phyloP scores from a whole-genome alignment of 2,113 vertebrate species.

The Antennarius striatus region DNA sequence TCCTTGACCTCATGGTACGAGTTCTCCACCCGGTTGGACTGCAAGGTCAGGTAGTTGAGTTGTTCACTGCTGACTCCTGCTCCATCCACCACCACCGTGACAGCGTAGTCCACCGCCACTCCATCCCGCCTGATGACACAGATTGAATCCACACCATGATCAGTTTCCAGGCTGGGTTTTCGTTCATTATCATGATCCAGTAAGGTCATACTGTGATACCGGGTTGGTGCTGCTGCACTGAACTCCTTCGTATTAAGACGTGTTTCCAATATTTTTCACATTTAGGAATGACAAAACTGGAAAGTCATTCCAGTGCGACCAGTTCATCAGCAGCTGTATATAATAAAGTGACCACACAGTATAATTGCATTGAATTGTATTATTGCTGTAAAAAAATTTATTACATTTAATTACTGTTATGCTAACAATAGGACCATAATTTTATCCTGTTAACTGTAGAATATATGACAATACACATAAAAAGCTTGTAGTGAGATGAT shows the following conservation, averaged over 20 bases:
- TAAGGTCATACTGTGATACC: no score
- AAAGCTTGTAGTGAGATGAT: neutral
- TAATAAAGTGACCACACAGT: neutral
- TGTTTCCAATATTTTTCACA: neutral
- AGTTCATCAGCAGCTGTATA: neutral
- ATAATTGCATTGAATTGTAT: neutral
- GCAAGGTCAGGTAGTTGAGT: slow-evolving; percentile 88
- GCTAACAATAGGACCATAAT: no score
- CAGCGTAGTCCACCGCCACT: slow-evolving; percentile 83
- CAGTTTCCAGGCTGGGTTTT: neutral
- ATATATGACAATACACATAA: neutral
- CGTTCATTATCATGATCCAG: neutral
- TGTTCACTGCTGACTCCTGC: slow-evolving; percentile 83
- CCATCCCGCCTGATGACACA: slow-evolving; percentile 69
- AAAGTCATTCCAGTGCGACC: neutral
- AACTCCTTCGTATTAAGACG: no score
- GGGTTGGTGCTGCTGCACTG: no score
- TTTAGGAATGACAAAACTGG: neutral
- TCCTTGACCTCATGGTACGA: slow-evolving; percentile 80
- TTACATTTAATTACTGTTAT: no score
- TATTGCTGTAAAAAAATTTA: no score
- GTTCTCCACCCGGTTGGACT: slow-evolving; percentile 90
- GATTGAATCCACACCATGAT: neutral
- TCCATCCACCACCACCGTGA: slow-evolving; percentile 83
- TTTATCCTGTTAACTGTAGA: neutral